Percentiles rank a stretch among this genome's conserved stretches.
These are phyloP conservation scores for Erynnis tages DNA, from an alignment of 2,888 invertebrate genomes.

Conservation along the genomic window DNA sequence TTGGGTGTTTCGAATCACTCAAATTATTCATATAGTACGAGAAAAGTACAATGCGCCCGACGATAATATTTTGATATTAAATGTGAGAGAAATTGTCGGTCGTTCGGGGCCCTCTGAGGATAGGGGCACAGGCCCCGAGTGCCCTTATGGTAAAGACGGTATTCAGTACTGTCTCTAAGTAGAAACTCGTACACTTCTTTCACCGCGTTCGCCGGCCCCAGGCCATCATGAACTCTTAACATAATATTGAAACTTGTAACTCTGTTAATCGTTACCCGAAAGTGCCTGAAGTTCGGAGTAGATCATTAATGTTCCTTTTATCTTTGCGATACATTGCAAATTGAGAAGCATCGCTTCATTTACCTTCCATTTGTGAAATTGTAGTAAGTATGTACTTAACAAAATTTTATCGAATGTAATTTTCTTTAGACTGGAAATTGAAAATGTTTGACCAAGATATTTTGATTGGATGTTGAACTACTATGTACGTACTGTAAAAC, in stretches of 20 bases:
- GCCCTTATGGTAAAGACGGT: too few relatives aligned
- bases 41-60: too few relatives aligned
- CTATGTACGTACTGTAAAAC: too few relatives aligned
- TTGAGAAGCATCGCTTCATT: conserved; percentile 21
- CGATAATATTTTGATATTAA: too few relatives aligned
- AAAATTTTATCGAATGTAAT: not conserved
- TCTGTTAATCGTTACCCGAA: conserved; percentile 20
- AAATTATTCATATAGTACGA: too few relatives aligned
- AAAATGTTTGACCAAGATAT: too few relatives aligned
- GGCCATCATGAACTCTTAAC: conserved; percentile 40
- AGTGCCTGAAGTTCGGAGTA: conserved; percentile 20
- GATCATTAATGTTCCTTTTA: conserved; percentile 25
- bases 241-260: conserved; percentile 22
- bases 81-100: too few relatives aligned
- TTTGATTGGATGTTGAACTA: too few relatives aligned
- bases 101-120: too few relatives aligned
- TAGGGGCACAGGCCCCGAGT: too few relatives aligned
- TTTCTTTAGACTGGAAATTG: not conserved
- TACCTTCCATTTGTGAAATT: conserved; percentile 17
- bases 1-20: too few relatives aligned
- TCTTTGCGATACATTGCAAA: conserved; percentile 23
- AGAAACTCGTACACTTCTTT: conserved; percentile 43
- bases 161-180: not conserved
- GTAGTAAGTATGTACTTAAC: not conserved
- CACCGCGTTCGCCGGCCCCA: conserved; percentile 52